Base-by-base conservation (phyloP, 2,888 invertebrate genomes). In the Cheiracanthium punctorium region DNA sequence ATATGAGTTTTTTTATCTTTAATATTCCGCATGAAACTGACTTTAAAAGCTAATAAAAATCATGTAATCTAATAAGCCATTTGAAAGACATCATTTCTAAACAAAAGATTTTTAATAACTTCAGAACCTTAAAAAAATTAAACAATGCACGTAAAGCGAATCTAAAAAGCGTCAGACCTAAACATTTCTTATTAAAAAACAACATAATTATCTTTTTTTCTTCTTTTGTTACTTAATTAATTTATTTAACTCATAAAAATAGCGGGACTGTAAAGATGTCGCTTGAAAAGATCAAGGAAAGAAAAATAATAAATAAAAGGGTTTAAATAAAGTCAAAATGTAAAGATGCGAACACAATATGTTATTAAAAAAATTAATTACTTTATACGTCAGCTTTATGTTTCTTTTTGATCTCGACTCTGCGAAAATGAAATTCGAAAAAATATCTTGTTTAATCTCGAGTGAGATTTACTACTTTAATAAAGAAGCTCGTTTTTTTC, bases 341-440 rank as follows among this genome's bases (percentile, higher is more conserved):
- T 24, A 58, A 24, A 58, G 58, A 24, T 17, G 17, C 58, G 12
- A 20, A 17, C 58, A 58, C 58, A 58, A 58, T 24, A 17, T 24
- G 24, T 58, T 24, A 12, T 58, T 58, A 7, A 58, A 58, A 48
- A 24, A 58, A 58, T 58, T 58, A 58, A 58, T 58, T 58, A 58
- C 58, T 58, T 58, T 20, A 58, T 17, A 58, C 24, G 58, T 58
- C 20, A 58, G 17, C 58, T 58, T 58, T 24, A 7, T 24, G 4
- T 58, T 58, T 58, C 58, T 58, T 58, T 58, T 58, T 24, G 12
- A 5, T 24, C 24, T 58, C 5, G 24, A 24, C 24, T 1, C 24
- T 10, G 24, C 4, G 4, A 24, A 58, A 58, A 24, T 48, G 8
- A 48, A 48, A 48, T 17, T 17, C 4, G 24, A 24, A 58, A 24